phyloP scores from a whole-genome alignment of 2,797 vertebrate species.

The Tachyglossus aculeatus region DNA sequence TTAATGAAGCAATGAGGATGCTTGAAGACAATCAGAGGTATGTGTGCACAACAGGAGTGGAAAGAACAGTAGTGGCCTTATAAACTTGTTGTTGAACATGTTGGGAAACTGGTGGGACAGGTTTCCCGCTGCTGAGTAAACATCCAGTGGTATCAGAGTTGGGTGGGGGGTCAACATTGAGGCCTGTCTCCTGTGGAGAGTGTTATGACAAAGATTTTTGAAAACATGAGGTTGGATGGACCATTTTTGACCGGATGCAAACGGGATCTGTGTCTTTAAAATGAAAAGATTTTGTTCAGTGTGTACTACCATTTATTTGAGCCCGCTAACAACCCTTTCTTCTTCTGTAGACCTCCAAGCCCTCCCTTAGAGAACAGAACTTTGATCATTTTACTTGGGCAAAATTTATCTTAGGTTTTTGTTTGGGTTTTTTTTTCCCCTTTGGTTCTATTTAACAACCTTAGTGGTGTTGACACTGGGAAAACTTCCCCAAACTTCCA shows the following conservation, averaged over 20 bases:
- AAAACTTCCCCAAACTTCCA: no score
- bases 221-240: slow-evolving; percentile 15
- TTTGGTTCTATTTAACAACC: no score
- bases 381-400: no score
- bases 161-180: background rate
- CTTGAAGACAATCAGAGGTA: slow-evolving; percentile 87
- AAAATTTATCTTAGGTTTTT: no score
- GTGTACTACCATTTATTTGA: slow-evolving; percentile 23
- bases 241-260: background rate
- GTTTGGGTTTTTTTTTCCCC: no score
- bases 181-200: slow-evolving; percentile 15
- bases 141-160: slow-evolving; percentile 5
- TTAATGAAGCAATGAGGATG: slow-evolving; percentile 93
- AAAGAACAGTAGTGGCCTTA: background rate
- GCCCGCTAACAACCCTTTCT: slow-evolving; percentile 15
- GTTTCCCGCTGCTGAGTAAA: slow-evolving; percentile 8
- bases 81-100: background rate
- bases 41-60: background rate
- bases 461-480: no score
- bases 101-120: background rate
- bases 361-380: no score
- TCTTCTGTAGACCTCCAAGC: no score
- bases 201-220: background rate
- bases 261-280: background rate
- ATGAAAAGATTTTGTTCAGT: slow-evolving; percentile 33